Base-by-base conservation (phyloP, 2,113 vertebrate species). In the Lamprologus sp. region DNA sequence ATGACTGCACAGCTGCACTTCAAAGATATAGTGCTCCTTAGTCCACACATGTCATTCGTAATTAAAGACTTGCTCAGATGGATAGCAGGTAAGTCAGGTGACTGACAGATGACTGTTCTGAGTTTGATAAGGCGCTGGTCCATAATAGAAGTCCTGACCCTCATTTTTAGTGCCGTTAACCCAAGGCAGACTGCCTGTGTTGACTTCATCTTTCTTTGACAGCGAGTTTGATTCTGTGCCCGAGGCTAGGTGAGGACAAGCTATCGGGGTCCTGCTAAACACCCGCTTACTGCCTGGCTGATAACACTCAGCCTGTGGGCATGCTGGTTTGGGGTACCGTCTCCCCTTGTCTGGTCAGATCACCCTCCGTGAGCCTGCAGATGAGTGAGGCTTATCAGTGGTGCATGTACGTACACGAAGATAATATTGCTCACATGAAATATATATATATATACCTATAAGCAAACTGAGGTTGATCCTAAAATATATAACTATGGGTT, bases 71-170 rank as follows among this genome's bases (percentile, higher is more conserved):
- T 11, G 15, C 37, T 84, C 68, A 70, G 73, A 91, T 84, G 89
- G 90, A 85, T 82, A 82, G 75, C 87, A 92, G 89, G 87, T 92
- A 85, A 91, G 86, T 84, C 84, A 85, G 81, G 89, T 95, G 95
- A 96, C 90, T 93, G 94, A 90, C 95, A 94, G 90, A 84, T 95
- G 94, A 92, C 90, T 87, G 89, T 86, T 83, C 82, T 5, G 65
- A 75, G 84, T 92, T 93, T 93, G 95, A 96, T 96, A 96, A 96
- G 90, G 87, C 45, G 33, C 68, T 49, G 54, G 84, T 86, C 88
- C 82, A 79, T 96, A 95, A 96, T 96, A 81, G 92, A 94, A 92
- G 92, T 79, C 88, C 87, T 94, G 94, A 95, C 95, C 94, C 92
- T 92, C 73, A 90, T 92, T 92, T 92, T 90, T 86, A 89, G 90